A percentile compares a stretch with the other conserved stretches of the same genome.
These are phyloP conservation scores for Campoletis raptor DNA, from an alignment of 2,888 invertebrate species.

Conservation along the genomic window DNA sequence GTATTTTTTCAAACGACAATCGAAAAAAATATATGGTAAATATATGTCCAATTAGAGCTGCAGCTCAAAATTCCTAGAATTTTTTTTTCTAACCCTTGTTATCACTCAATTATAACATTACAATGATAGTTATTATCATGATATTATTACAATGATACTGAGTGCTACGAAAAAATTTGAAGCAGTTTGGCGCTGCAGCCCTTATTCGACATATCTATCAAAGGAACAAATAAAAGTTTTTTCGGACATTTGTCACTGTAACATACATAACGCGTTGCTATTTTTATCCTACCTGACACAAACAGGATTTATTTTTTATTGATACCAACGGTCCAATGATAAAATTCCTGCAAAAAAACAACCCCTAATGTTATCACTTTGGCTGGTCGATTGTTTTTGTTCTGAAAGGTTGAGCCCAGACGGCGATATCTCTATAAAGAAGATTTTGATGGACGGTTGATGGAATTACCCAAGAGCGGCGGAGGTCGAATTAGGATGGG, in stretches of 20 bases:
- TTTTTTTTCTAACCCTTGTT: no score
- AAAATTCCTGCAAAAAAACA: background rate
- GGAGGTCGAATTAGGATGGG: conserved; percentile 34
- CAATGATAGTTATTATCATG: no score
- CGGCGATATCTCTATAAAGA: conserved; percentile 19
- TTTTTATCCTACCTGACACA: background rate
- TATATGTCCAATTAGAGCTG: no score
- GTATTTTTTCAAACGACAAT: no score
- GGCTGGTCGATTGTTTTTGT: conserved; percentile 20
- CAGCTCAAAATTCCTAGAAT: no score
- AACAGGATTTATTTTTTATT: conserved; percentile 3
- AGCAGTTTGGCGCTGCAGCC: no score
- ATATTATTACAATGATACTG: no score
- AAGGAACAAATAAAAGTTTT: background rate
- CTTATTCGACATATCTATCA: background rate
- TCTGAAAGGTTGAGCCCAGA: conserved; percentile 28
- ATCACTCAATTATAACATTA: no score
- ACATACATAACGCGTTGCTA: background rate
- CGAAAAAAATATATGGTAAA: no score
- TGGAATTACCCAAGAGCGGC: conserved; percentile 47
- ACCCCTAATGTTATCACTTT: conserved; percentile 17
- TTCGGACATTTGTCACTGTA: background rate
- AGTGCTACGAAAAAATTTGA: no score
- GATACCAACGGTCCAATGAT: background rate
- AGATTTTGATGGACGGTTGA: conserved; percentile 39